A percentile compares a stretch with the other conserved stretches of the same genome.
phyloP scores from a whole-genome alignment of 2,888 invertebrate genomes.

The Dyspetes luteomarginatus region DNA sequence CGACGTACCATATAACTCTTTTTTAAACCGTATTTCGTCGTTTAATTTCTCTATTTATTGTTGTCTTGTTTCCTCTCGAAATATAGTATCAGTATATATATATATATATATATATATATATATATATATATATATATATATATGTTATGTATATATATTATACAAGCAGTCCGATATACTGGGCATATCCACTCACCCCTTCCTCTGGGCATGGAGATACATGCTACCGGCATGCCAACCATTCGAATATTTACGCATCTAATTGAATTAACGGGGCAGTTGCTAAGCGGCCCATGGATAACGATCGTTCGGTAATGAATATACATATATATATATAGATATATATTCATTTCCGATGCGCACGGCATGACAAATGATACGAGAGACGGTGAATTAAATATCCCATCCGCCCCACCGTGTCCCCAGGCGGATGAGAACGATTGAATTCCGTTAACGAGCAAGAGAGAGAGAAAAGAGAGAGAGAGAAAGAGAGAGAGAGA shows the following conservation, averaged over 20 bases:
- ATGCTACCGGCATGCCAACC: neutral
- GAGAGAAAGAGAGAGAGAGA: neutral
- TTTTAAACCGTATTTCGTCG: conserved; percentile 22
- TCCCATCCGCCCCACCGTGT: neutral
- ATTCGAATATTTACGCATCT: conserved; percentile 50
- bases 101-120: neutral
- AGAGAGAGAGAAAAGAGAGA: neutral
- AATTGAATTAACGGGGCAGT: conserved; percentile 44
- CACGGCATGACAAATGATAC: conserved; percentile 40
- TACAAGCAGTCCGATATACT: conserved; percentile 20
- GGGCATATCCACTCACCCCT: neutral
- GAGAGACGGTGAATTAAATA: conserved; percentile 48
- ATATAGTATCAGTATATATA: neutral
- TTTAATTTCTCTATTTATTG: conserved; percentile 37
- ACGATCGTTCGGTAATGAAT: conserved; percentile 35
- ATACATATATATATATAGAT: conserved; percentile 6
- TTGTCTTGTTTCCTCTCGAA: conserved; percentile 18
- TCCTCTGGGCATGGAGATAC: neutral
- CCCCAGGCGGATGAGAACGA: conserved; percentile 6
- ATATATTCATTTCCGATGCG: conserved; percentile 39
- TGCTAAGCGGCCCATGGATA: conserved; percentile 42
- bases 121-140: neutral
- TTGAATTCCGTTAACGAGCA: neutral
- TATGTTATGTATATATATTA: neutral
- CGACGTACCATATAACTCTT: conserved; percentile 36